A percentile compares a stretch with the other conserved stretches of the same genome.
phyloP scores from a whole-genome alignment of 2,888 invertebrate species.

The Sarcophaga caerulescens region DNA sequence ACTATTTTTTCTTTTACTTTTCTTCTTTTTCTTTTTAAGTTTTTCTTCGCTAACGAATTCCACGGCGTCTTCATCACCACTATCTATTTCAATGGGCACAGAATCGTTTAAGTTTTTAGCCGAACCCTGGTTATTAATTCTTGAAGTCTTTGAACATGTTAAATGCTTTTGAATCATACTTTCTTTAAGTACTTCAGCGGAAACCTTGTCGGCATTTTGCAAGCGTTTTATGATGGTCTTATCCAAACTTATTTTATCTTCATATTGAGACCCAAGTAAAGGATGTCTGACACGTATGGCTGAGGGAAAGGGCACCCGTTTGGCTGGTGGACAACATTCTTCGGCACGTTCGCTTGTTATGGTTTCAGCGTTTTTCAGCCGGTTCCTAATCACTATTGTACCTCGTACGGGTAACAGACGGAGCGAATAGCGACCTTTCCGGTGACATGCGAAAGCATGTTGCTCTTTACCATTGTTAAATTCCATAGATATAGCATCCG shows the following conservation, averaged over 20 bases:
- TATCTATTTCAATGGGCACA: conserved; percentile 53
- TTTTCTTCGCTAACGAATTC: conserved; percentile 64
- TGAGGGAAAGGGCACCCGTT: conserved; percentile 70
- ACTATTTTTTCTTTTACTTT: conserved; percentile 62
- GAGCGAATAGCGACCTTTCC: conserved; percentile 69
- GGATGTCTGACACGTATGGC: conserved; percentile 74
- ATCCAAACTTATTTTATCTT: conserved; percentile 68
- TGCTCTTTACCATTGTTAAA: conserved; percentile 54
- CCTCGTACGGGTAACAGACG: conserved; percentile 72
- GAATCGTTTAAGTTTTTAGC: conserved; percentile 14
- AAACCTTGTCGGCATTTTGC: conserved; percentile 67
- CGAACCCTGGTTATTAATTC: not conserved
- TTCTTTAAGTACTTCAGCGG: conserved; percentile 50
- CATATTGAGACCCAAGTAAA: conserved; percentile 72
- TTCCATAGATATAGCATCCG: conserved; percentile 72
- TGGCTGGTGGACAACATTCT: conserved; percentile 45
- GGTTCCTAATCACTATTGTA: conserved; percentile 71
- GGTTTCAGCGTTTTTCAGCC: conserved; percentile 66
- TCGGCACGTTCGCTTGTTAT: conserved; percentile 62
- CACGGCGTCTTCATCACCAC: conserved; percentile 59
- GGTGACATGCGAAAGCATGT: conserved; percentile 71
- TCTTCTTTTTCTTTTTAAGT: conserved; percentile 64
- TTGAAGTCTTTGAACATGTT: conserved; percentile 17
- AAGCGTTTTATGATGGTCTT: conserved; percentile 68
- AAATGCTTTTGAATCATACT: conserved; percentile 17